phyloP scores from a whole-genome alignment of 2,888 invertebrate genomes.

The Tineola bisselliella region DNA sequence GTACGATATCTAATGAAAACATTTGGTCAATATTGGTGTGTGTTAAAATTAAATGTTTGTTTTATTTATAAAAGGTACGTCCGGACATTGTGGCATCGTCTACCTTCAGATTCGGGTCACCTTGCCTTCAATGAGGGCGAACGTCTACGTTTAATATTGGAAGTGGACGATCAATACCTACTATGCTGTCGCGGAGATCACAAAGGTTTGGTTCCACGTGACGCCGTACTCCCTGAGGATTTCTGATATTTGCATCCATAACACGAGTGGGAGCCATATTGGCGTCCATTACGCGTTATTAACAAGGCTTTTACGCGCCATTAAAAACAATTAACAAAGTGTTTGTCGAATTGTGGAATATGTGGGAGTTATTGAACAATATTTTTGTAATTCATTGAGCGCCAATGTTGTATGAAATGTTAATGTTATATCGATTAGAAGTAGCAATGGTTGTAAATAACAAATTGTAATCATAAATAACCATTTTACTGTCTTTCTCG shows the following conservation, averaged over 20 bases:
- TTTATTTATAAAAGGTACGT: conserved; percentile 62
- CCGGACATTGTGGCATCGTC: conserved; percentile 76
- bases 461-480: neutral
- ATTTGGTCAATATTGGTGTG: too few species aligned
- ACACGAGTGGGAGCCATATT: conserved; percentile 54
- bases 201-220: conserved; percentile 79
- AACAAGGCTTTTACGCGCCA: neutral
- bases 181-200: conserved; percentile 79
- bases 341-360: neutral
- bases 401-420: neutral
- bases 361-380: neutral
- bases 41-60: too few species aligned
- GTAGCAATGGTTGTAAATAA: neutral
- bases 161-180: conserved; percentile 80
- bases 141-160: conserved; percentile 75
- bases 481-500: neutral
- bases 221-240: conserved; percentile 70
- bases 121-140: conserved; percentile 82
- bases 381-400: neutral
- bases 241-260: conserved; percentile 53
- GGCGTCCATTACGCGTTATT: conserved; percentile 42
- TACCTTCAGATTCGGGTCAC: conserved; percentile 82
- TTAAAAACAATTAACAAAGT: neutral
- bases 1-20: too few species aligned
- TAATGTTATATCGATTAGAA: neutral